phyloP scores from a whole-genome alignment of 1,140 invertebrate species.

The Helicoverpa zea region DNA sequence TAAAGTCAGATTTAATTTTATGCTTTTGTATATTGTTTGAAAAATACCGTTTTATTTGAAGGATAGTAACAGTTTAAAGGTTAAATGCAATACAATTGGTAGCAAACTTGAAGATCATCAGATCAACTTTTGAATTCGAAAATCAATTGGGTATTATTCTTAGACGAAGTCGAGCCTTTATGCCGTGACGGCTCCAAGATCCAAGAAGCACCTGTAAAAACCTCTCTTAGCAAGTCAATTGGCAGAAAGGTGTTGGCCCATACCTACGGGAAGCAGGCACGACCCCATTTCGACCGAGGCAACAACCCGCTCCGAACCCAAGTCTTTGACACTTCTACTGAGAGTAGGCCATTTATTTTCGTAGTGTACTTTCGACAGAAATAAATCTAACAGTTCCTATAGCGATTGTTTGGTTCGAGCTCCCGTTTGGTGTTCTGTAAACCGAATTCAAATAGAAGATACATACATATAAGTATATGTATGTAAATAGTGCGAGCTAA shows the following conservation, averaged over 20 bases:
- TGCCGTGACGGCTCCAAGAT: background rate
- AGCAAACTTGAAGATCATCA: background rate
- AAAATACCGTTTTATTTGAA: too few relatives aligned
- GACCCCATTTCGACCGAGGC: slow-evolving; percentile 77
- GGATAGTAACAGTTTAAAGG: too few relatives aligned
- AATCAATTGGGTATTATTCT: background rate
- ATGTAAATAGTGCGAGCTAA: slow-evolving; percentile 5
- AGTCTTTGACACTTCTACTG: slow-evolving; percentile 81
- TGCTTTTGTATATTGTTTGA: too few relatives aligned
- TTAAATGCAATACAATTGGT: too few relatives aligned
- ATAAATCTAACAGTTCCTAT: slow-evolving; percentile 76
- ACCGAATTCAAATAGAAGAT: slow-evolving; percentile 29
- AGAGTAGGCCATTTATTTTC: slow-evolving; percentile 84
- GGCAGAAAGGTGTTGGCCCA: slow-evolving; percentile 41
- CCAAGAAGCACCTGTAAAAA: slow-evolving; percentile 24
- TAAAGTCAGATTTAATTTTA: too few relatives aligned
- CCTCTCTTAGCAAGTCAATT: background rate
- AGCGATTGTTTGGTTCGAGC: slow-evolving; percentile 66
- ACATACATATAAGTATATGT: slow-evolving; percentile 17
- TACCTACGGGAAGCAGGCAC: slow-evolving; percentile 65
- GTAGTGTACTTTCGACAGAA: slow-evolving; percentile 77
- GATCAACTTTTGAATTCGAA: background rate
- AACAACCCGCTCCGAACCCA: slow-evolving; percentile 74
- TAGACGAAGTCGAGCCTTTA: background rate
- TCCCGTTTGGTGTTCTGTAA: slow-evolving; percentile 49